Percentiles rank a stretch among this genome's conserved stretches.
Conservation (phyloP, 2,113 vertebrate species). For the Mellivora capensis region DNA sequence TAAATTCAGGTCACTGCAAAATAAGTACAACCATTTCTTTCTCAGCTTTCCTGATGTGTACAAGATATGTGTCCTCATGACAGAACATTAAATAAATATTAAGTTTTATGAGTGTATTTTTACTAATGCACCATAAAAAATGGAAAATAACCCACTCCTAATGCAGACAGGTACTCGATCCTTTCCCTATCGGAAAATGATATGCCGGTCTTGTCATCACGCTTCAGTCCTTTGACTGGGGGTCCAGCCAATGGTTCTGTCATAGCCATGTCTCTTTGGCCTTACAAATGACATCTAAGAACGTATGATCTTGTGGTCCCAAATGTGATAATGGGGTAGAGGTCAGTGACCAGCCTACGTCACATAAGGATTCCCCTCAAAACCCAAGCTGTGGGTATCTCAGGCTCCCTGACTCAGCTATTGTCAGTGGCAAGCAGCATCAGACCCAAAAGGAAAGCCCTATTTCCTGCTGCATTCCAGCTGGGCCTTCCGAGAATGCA, state of each 20-base stretch:
- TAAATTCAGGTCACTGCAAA: conserved; percentile 79
- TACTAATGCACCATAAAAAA: background rate
- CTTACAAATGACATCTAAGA: background rate
- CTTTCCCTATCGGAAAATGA: background rate
- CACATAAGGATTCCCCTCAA: fast-evolving
- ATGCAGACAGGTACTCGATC: background rate
- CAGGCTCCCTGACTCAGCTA: background rate
- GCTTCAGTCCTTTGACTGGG: background rate
- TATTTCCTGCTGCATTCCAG: background rate
- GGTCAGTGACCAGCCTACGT: too few species aligned
- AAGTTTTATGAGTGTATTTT: background rate
- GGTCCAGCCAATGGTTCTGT: background rate
- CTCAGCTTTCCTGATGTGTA: conserved; percentile 60
- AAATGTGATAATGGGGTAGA: background rate
- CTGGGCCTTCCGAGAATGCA: fast-evolving
- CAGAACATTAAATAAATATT: background rate
- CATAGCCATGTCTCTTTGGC: background rate
- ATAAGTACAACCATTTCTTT: conserved; percentile 65
- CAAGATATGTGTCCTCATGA: conserved; percentile 63
- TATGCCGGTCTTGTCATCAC: background rate
- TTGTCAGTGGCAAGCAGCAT: background rate
- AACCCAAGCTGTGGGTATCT: background rate
- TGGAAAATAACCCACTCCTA: background rate
- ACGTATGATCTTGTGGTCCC: background rate
- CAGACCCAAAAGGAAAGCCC: background rate